Conservation (phyloP, 2,797 vertebrate species). For the Xiphophorus birchmanni region DNA sequence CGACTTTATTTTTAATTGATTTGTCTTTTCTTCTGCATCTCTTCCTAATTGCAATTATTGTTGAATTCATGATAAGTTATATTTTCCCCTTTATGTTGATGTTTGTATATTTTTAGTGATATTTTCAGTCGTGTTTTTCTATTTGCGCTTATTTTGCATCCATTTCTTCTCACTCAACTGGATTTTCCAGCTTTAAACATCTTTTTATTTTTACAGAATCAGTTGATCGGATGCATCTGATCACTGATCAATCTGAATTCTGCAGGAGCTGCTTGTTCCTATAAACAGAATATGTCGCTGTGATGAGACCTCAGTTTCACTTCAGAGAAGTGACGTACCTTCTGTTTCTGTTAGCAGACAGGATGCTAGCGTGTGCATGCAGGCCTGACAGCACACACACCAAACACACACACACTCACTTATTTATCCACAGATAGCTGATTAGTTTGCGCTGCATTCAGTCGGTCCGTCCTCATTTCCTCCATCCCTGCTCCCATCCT, state of each 20-base stretch:
- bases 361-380: conserved; percentile 62
- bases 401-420: conserved; percentile 15
- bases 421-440: conserved; percentile 30
- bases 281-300: neutral
- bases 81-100: neutral
- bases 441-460: conserved; percentile 59
- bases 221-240: neutral
- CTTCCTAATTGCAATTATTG: neutral
- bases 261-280: neutral
- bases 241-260: neutral
- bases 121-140: neutral
- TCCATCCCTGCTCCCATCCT: conserved; percentile 11
- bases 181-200: neutral
- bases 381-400: conserved; percentile 50
- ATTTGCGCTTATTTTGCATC: neutral
- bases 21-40: neutral
- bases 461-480: conserved; percentile 34
- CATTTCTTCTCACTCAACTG: neutral
- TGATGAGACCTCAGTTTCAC: conserved; percentile 18
- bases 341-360: conserved; percentile 73
- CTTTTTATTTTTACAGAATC: neutral
- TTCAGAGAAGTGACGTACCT: conserved; percentile 63
- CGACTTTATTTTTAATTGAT: neutral
- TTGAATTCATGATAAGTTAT: neutral
- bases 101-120: neutral